Evolutionary conservation across 2,888 invertebrate genomes (phyloP), one percentile per base, ranked within the genome.

Genomic region (Tethea ocularis): DNA sequence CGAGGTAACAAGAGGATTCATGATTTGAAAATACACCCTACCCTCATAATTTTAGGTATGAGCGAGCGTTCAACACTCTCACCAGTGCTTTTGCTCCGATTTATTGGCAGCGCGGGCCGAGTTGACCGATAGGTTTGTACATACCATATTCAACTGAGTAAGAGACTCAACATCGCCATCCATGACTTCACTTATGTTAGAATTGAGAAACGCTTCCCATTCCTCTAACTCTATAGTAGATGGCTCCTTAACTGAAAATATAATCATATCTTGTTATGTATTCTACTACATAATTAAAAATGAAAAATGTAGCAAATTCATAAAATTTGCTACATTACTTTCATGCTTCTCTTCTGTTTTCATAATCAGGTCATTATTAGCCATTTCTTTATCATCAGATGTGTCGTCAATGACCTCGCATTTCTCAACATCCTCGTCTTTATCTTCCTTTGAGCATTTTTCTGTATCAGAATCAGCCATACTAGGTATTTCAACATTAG

Each of bases 161-260:
- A 97, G 87, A 2, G 96, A 96, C 70, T 95, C 95, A 17, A 96
- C 93, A 84, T 97, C 97, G 0, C 97, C 97, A 59, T 95, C 95
- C 89, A 97, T 95, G 15, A 97, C 94, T 91, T 97, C 98, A 80
- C 96, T 96, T 84, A 97, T 96, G 17, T 96, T 96, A 13, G 95
- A 95, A 74, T 96, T 95, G 0, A 98, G 86, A 84, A 97, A 98
- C 0, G 96, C 97, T 65, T 97, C 93, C 97, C 97, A 97, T 85
- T 98, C 97, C 66, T 97, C 97, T 68, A 96, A 95, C 83, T 97
- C 97, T 62, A 97, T 96, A 3, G 96, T 95, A 2, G 94, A 93
- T 52, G 94, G 94, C 73, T 91, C 91, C 69, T 89, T 90, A 11
- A 83, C 91, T 93, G 81, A 15, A 77, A 84, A 63, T 1, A 54